These are phyloP conservation scores for Nanorana parkeri DNA, from an alignment of 2,113 vertebrate species.

Conservation along the genomic window DNA sequence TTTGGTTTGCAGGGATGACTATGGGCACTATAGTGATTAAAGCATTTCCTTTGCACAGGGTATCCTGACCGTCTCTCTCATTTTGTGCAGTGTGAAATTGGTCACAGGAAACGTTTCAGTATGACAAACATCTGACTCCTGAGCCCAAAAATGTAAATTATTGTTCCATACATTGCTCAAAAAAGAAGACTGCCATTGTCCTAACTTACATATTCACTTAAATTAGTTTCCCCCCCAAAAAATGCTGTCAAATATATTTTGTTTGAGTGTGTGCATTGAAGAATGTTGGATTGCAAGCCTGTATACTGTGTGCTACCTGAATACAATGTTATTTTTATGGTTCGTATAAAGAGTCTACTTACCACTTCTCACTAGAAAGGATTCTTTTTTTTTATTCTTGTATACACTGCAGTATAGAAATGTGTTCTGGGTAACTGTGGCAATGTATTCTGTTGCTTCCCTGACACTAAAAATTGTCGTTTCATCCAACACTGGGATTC, in stretches of 20 bases:
- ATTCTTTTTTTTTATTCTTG: conserved; percentile 25
- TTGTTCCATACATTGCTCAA: no score
- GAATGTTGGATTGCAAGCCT: conserved; percentile 3
- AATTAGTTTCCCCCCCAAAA: no score
- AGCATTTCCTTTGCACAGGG: no score
- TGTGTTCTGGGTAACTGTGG: conserved; percentile 4
- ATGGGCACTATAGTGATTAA: no score
- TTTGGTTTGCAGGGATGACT: no score
- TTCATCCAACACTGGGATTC: neutral
- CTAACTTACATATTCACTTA: no score
- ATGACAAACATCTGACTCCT: no score
- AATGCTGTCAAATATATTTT: neutral
- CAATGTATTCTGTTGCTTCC: neutral
- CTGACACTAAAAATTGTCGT: neutral
- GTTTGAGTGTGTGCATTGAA: neutral
- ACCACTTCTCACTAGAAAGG: conserved; percentile 22
- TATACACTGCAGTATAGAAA: neutral
- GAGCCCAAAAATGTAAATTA: no score
- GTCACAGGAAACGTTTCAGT: no score
- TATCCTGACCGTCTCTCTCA: no score
- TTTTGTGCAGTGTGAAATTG: no score
- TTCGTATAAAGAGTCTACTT: conserved; percentile 35
- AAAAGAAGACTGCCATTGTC: no score
- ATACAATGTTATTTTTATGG: conserved; percentile 48
- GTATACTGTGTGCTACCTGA: conserved; percentile 25